Conservation (phyloP, 1,140 invertebrate species). For the Drosophila pectinifera region DNA sequence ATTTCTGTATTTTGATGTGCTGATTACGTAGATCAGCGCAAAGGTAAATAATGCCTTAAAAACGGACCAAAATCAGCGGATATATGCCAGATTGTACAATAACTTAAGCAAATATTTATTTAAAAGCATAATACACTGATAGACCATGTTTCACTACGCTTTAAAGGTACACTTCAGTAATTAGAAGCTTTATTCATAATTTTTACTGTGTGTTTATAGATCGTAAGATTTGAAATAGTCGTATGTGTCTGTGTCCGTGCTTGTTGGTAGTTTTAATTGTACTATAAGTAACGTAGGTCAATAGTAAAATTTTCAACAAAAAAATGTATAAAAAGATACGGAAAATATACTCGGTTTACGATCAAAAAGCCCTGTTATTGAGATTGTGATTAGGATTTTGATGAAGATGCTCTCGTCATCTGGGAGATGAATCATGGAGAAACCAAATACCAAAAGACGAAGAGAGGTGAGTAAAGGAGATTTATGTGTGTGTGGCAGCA, state of each 20-base stretch:
- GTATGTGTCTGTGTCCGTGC: conserved; percentile 38
- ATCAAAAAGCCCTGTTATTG: conserved; percentile 45
- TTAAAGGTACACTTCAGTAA: not conserved
- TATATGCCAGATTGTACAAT: conserved; percentile 21
- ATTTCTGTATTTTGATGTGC: not conserved
- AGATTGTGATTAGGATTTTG: conserved; percentile 4
- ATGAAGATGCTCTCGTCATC: conserved; percentile 26
- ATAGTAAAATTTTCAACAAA: conserved; percentile 55
- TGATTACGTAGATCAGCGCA: not conserved
- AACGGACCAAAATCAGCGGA: conserved; percentile 15
- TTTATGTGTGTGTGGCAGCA: conserved; percentile 14
- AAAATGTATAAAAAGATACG: conserved; percentile 20
- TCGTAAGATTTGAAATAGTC: conserved; percentile 47
- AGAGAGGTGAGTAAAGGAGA: conserved; percentile 11
- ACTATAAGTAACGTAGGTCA: conserved; percentile 34
- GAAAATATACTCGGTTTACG: conserved; percentile 44
- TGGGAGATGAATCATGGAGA: conserved; percentile 67
- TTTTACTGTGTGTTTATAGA: conserved; percentile 40
- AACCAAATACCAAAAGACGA: conserved; percentile 47
- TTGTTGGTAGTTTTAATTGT: conserved; percentile 61
- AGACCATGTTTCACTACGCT: conserved; percentile 3
- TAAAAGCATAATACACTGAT: conserved; percentile 2
- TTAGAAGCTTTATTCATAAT: conserved; percentile 9
- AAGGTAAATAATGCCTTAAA: conserved; percentile 7
- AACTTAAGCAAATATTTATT: not conserved